phyloP scores from a whole-genome alignment of 2,888 invertebrate species.

The Pinctada fucata region DNA sequence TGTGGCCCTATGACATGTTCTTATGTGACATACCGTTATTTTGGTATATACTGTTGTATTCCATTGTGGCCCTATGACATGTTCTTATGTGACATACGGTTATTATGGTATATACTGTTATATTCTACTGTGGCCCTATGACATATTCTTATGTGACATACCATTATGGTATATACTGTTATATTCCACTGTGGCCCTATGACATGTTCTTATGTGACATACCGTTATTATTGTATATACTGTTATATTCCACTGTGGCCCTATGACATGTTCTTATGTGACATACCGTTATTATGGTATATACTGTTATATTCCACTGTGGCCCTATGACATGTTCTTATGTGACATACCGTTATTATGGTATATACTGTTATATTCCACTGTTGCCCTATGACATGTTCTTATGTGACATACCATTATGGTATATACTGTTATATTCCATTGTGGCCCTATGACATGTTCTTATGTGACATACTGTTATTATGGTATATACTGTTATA shows the following conservation, averaged over 20 bases:
- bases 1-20: not conserved
- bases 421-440: not conserved
- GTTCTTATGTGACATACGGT: constrained; percentile 48
- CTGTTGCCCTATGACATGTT: not conserved
- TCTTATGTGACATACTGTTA: constrained; percentile 51
- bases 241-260: not conserved
- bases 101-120: constrained; percentile 71
- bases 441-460: not conserved
- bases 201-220: not conserved
- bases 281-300: constrained; percentile 67
- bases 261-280: not conserved
- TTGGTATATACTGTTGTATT: not conserved
- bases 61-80: not conserved
- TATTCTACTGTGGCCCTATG: constrained; percentile 63
- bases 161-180: too few relatives aligned
- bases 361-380: not conserved
- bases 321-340: constrained; percentile 47
- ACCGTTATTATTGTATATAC: not conserved
- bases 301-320: constrained; percentile 70
- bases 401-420: not conserved
- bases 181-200: too few relatives aligned
- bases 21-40: not conserved
- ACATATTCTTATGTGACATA: constrained; percentile 40
- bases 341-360: not conserved
- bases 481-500: constrained; percentile 72